A percentile compares a stretch with the other conserved stretches of the same genome.
phyloP scores from a whole-genome alignment of 2,888 invertebrate species.

The Geotrupes spiniger region DNA sequence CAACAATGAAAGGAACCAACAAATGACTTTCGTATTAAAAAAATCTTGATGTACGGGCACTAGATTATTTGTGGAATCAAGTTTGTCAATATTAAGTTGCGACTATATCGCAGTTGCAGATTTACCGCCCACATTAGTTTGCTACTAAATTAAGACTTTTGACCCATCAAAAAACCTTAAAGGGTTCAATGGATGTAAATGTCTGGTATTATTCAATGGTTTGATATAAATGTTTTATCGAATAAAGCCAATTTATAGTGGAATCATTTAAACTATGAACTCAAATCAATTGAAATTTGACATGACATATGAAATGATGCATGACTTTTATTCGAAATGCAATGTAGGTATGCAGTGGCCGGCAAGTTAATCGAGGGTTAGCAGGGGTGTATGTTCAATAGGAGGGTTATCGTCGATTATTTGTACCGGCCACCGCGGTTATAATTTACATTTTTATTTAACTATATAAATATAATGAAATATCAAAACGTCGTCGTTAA shows the following conservation, averaged over 20 bases:
- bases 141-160: too few species aligned
- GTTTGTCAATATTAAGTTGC: too few species aligned
- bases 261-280: slow-evolving; percentile 22
- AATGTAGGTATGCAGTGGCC: slow-evolving; percentile 19
- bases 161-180: too few species aligned
- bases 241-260: background rate
- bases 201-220: background rate
- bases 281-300: slow-evolving; percentile 28
- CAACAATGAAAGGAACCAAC: too few species aligned
- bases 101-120: too few species aligned
- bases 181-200: too few species aligned
- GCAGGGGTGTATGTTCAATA: slow-evolving; percentile 14
- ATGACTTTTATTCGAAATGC: slow-evolving; percentile 25
- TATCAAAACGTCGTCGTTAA: slow-evolving; percentile 4
- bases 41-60: too few species aligned
- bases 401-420: slow-evolving; percentile 16
- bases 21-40: too few species aligned
- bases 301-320: slow-evolving; percentile 29
- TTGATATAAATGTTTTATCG: background rate
- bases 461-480: background rate
- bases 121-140: too few species aligned
- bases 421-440: slow-evolving; percentile 2
- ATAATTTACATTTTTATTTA: background rate
- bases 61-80: too few species aligned
- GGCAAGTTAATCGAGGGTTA: slow-evolving; percentile 14